Evolutionary conservation across 1,140 invertebrate genomes (phyloP).

Genomic region (Zaprionus capensis): DNA sequence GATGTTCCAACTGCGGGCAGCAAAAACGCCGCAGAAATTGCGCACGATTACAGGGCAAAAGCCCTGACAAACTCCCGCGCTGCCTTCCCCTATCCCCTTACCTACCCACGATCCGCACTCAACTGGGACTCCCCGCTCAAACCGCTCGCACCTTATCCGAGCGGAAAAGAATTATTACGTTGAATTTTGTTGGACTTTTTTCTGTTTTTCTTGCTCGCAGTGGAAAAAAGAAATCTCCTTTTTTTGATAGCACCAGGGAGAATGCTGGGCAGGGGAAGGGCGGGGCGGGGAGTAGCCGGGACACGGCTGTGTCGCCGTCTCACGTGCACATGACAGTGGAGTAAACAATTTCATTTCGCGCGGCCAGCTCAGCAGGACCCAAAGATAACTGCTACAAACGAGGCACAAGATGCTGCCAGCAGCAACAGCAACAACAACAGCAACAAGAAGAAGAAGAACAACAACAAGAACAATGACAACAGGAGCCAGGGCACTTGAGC

Average conservation of each 20-base stretch:
- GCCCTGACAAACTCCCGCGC: conserved; percentile 10
- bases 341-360: conserved; percentile 81
- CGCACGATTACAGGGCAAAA: conserved; percentile 60
- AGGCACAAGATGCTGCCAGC: conserved; percentile 75
- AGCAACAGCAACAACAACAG: conserved; percentile 30
- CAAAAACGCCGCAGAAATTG: conserved; percentile 63
- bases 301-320: conserved; percentile 50
- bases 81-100: too few relatives aligned
- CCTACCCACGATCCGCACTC: not conserved
- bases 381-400: conserved; percentile 81
- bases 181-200: conserved; percentile 62
- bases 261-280: not conserved
- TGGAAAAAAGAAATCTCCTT: conserved; percentile 69
- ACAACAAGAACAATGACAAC: conserved; percentile 52
- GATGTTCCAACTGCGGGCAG: conserved; percentile 47
- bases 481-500: conserved; percentile 8
- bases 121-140: not conserved
- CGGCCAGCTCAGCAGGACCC: conserved; percentile 65
- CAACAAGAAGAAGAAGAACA: conserved; percentile 13
- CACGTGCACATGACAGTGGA: conserved; percentile 82
- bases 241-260: conserved; percentile 69
- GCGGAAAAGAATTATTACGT: conserved; percentile 84
- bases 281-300: conserved; percentile 20
- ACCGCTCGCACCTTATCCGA: conserved; percentile 64
- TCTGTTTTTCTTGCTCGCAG: conserved; percentile 20